Evolutionary conservation across 2,113 vertebrate species (phyloP), one percentile per base, ranked within the genome.

Genomic region (Neodon shergylaensis): DNA sequence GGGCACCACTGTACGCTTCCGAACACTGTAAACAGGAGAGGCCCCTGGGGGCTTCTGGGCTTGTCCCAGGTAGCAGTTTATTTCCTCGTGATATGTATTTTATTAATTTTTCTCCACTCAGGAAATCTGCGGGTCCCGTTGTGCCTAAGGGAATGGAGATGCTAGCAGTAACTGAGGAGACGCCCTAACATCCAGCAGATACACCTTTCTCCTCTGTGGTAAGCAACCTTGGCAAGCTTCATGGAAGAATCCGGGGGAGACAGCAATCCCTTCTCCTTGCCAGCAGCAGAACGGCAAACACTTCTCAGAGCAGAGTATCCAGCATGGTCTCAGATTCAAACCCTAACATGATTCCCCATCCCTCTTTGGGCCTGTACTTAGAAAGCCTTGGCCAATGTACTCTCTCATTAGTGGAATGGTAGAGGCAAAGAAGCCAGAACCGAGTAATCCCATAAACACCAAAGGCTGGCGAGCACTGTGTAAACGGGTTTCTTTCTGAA

Each of bases 11-110:
- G 97, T 84, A 97, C 97, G 96, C 79, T 91, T 97, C 97, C 78
- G 97, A 96, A 96, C 6, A 74, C 97, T 98, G 98, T 98, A 98
- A 98, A 98, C 98, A 98, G 97, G 92, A 97, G 98, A 96, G 97
- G 13, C 78, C 96, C 95, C 94, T 26, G 94, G 93, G 87, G 97
- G 92, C 96, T 98, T 98, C 96, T 90, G 98, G 98, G 94, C 97
- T 97, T 97, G 97, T 58, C 89, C 93, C 76, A 84, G 97, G 97
- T 70, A 83, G 44, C 76, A 70, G 96, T 96, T 70, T 87, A 70
- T 70, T 26, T 70, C 84, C 97, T 98, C 97, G 96, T 95, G 96
- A 98, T 76, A 95, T 86, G 90, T 97, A 93, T 97, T 97, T 97
- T 95, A 96, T 96, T 98, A 95, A 92, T 98, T 98, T 97, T 95